Evolutionary conservation across 1,140 invertebrate genomes (phyloP).

Genomic region (Plodia interpunctella): DNA sequence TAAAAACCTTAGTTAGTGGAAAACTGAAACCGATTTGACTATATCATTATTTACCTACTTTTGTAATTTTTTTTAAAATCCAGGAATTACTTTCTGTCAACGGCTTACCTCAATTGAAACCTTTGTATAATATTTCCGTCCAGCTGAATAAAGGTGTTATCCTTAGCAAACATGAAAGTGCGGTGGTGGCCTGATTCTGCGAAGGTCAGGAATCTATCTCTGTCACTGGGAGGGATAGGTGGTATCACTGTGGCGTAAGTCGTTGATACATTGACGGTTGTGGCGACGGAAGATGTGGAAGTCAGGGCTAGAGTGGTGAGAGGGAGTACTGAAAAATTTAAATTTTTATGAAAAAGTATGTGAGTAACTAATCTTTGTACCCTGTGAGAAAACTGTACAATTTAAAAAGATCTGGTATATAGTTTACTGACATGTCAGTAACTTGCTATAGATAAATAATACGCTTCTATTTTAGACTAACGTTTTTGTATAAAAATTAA

Average conservation of each 20-base stretch:
- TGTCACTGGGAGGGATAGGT: slow-evolving; percentile 82
- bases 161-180: slow-evolving; percentile 92
- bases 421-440: too few relatives aligned
- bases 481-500: too few relatives aligned
- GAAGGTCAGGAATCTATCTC: slow-evolving; percentile 87
- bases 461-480: too few relatives aligned
- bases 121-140: slow-evolving; percentile 90
- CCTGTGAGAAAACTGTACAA: too few relatives aligned
- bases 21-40: too few relatives aligned
- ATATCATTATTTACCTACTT: too few relatives aligned
- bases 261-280: slow-evolving; percentile 50
- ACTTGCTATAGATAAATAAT: too few relatives aligned
- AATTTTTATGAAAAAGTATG: background rate
- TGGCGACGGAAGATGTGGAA: slow-evolving; percentile 36
- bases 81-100: background rate
- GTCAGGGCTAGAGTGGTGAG: slow-evolving; percentile 49
- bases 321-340: slow-evolving; percentile 39
- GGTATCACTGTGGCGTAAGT: slow-evolving; percentile 66
- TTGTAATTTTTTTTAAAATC: too few relatives aligned
- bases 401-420: too few relatives aligned
- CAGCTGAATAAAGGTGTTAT: slow-evolving; percentile 91
- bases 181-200: slow-evolving; percentile 87
- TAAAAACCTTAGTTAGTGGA: too few relatives aligned
- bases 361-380: background rate
- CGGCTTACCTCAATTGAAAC: slow-evolving; percentile 86